Conservation (phyloP, 92 coral and sea anemone species). For the Micromussa lordhowensis region DNA sequence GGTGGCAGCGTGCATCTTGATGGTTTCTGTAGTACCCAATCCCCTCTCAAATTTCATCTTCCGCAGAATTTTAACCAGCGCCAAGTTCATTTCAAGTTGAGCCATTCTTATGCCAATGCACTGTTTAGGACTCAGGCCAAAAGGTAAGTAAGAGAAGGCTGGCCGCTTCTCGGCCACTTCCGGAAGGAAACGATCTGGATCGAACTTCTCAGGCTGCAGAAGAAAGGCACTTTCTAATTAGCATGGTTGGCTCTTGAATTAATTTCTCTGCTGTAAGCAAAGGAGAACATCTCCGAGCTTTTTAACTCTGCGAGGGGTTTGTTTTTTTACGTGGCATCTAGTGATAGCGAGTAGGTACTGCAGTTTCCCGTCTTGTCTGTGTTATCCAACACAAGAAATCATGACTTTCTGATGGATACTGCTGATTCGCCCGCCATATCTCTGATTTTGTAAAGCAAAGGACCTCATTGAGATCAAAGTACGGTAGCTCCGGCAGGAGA, state of each 20-base stretch:
- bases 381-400: too few species aligned
- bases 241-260: not conserved
- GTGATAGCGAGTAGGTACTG: too few species aligned
- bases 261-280: too few species aligned
- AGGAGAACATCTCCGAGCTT: too few species aligned
- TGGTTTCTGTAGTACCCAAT: conserved; percentile 15
- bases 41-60: conserved; percentile 36
- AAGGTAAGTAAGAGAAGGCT: conserved; percentile 34
- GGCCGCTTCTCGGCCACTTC: conserved; percentile 32
- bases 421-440: too few species aligned
- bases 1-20: conserved; percentile 34
- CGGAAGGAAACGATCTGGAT: conserved; percentile 50
- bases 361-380: too few species aligned
- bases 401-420: too few species aligned
- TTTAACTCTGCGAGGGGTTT: too few species aligned
- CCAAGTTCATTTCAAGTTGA: conserved; percentile 29
- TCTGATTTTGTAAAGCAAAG: too few species aligned
- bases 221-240: not conserved
- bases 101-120: conserved; percentile 49
- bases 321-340: too few species aligned
- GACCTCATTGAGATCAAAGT: too few species aligned
- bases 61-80: conserved; percentile 41
- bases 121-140: conserved; percentile 54
- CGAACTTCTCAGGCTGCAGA: conserved; percentile 50
- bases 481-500: too few species aligned